A percentile compares a stretch with the other conserved stretches of the same genome.
These are phyloP conservation scores for Horisme vitalbata DNA, from an alignment of 2,888 invertebrate genomes.

Conservation along the genomic window DNA sequence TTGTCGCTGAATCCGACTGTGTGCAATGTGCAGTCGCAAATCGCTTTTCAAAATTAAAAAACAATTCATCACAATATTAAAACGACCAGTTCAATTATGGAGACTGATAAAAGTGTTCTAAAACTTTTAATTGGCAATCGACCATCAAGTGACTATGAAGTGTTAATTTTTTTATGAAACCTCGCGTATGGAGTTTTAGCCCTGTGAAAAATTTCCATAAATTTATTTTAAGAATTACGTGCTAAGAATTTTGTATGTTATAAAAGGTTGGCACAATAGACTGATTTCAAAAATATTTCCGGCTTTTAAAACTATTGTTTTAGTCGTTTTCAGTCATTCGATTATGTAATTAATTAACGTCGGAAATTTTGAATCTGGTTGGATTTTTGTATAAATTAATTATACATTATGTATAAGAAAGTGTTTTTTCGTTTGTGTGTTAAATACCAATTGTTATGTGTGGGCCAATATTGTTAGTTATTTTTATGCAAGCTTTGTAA, in stretches of 20 bases:
- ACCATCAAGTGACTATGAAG: constrained; percentile 54
- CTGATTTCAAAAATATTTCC: constrained; percentile 45
- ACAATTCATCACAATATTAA: constrained; percentile 50
- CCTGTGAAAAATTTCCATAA: constrained; percentile 32
- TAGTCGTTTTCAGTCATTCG: constrained; percentile 4
- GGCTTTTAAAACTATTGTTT: constrained; percentile 14
- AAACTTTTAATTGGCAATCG: constrained; percentile 49
- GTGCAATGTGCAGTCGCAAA: no score
- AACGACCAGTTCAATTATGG: constrained; percentile 48
- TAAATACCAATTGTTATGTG: constrained; percentile 28
- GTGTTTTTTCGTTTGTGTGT: constrained; percentile 29
- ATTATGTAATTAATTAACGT: constrained; percentile 5
- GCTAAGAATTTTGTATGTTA: constrained; percentile 36
- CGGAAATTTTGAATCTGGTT: constrained; percentile 23
- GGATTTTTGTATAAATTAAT: constrained; percentile 5
- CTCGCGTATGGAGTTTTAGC: constrained; percentile 45
- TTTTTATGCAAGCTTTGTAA: constrained; percentile 29
- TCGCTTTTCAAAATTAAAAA: constrained; percentile 29
- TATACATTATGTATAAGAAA: constrained; percentile 10
- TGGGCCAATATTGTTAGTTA: constrained; percentile 42
- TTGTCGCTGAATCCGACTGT: no score
- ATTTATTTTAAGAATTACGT: constrained; percentile 28
- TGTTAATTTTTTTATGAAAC: constrained; percentile 47
- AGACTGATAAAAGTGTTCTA: constrained; percentile 54
- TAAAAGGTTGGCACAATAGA: constrained; percentile 43